Percentiles rank a stretch among this genome's conserved stretches.
These are phyloP conservation scores for Azemiops feae DNA, from an alignment of 2,113 vertebrate species.

Conservation along the genomic window DNA sequence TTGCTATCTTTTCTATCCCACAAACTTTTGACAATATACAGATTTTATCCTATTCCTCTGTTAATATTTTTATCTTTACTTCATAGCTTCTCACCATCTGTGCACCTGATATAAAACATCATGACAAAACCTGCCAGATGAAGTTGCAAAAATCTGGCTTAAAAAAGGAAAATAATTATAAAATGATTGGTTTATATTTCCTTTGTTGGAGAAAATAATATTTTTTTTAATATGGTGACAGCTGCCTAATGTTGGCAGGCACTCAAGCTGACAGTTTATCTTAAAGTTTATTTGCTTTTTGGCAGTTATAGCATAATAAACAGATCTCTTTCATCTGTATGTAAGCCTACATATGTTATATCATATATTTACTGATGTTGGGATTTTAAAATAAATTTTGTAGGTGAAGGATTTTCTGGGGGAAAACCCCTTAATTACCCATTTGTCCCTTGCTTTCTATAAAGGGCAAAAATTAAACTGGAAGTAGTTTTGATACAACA, in stretches of 20 bases:
- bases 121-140: constrained; percentile 65
- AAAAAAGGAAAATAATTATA: constrained; percentile 74
- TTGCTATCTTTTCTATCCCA: background rate
- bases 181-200: constrained; percentile 72
- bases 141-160: constrained; percentile 72
- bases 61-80: constrained; percentile 66
- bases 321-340: constrained; percentile 55
- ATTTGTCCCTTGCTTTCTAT: constrained; percentile 11
- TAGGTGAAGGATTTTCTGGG: constrained; percentile 39
- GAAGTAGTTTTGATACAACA: constrained; percentile 2
- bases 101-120: constrained; percentile 70
- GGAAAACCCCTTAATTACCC: constrained; percentile 23
- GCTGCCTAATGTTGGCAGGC: constrained; percentile 71
- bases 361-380: constrained; percentile 46
- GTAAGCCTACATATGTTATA: constrained; percentile 40
- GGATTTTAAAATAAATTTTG: constrained; percentile 42
- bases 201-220: constrained; percentile 70
- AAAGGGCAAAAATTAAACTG: background rate
- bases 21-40: background rate
- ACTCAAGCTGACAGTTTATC: constrained; percentile 71
- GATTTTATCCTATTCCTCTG: constrained; percentile 49
- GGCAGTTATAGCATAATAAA: constrained; percentile 64
- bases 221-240: constrained; percentile 73
- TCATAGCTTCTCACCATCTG: constrained; percentile 69
- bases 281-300: constrained; percentile 73